Base-by-base conservation (phyloP, 2,888 invertebrate species). In the Bimastos eiseni region DNA sequence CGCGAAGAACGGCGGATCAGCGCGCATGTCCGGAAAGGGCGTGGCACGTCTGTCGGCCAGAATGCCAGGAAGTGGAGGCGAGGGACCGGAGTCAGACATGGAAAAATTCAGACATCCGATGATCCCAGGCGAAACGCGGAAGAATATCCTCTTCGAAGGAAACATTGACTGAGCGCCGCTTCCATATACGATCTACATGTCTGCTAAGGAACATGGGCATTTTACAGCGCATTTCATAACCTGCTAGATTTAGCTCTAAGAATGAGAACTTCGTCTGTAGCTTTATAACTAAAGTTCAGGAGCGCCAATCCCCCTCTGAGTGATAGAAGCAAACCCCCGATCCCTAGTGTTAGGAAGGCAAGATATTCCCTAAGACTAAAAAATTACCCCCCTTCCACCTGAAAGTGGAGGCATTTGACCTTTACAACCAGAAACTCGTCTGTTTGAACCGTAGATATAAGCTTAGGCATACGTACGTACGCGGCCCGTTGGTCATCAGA, bases 101-200 rank as follows among this genome's bases (percentile, higher is more conserved):
- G 83, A 84, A 36, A 90, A 86, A 33, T 92, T 92, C 90, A 84
- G 92, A n/a, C 90, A 91, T 89, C 92, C 92, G 21, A 91, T 92
- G 89, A 89, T 90, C 17, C 91, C 89, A 38, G 92, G 92, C 3
- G 92, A 92, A 36, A 91, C 90, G 38, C 38, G 92, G 70, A 90
- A 91, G 89, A 92, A 92, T 90, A 91, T 92, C 11, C 84, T 92
- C 24, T 92, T 92, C 90, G 90, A 90, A 38, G 90, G 86, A 86
- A 86, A 37, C 37, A 19, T 37, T 36, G 86, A 86, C 24, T 86
- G 36, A 86, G n/a, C 21, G 21, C 34, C 21, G 21, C 33, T 19
- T 36, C 36, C 13, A 30, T 55, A 6, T 30, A 30, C 13, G 3
- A 30, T 70, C 41, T 21, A 49, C 49, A 24, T 6, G n/a, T n/a